Evolutionary conservation across 2,797 vertebrate species (phyloP), one percentile per base, ranked within the genome.

Genomic region (Acrossocheilus fasciatus): DNA sequence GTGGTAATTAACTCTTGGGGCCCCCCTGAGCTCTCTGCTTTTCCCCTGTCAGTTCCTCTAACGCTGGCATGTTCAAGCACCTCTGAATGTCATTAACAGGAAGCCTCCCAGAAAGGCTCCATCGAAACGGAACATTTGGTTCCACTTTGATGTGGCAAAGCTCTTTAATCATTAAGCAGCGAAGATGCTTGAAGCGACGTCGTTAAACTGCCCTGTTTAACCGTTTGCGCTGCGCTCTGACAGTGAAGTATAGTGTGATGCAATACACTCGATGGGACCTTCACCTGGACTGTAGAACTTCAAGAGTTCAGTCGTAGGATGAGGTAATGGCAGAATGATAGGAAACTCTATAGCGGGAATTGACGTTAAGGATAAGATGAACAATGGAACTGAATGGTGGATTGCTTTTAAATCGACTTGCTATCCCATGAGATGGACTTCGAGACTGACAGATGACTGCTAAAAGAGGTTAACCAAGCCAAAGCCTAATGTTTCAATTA

Each of bases 161-260:
- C 91, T 90, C 92, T 93, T 95, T 93, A 95, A 95, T 95, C 93
- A 94, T 95, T 95, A 93, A 94, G 68, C 64, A 59, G 75, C n/a
- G 30, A 81, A 76, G 54, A 79, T 39, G 64, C 92, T 93, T 77
- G 82, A 88, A 93, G 93, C 88, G 83, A 83, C n/a, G 17, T 81
- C 89, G 92, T 93, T 95, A 92, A 94, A 93, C 91, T 91, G 92
- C 90, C 91, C 91, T 4, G 93, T 94, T 93, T 92, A 93, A 91
- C 91, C 91, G 92, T 91, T 93, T 91, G 92, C 23, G 18, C 45
- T 41, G 23, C 1, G 12, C 14, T 68, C 30, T 15, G 73, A 70
- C 89, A 91, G 90, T 89, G 85, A 66, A 34, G 82, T 82, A 20
- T 36, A 89, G 89, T 89, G 90, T 83, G 92, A 86, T 54, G 66